These are phyloP conservation scores for Alces alces DNA, from an alignment of 2,113 vertebrate genomes.

Conservation along the genomic window DNA sequence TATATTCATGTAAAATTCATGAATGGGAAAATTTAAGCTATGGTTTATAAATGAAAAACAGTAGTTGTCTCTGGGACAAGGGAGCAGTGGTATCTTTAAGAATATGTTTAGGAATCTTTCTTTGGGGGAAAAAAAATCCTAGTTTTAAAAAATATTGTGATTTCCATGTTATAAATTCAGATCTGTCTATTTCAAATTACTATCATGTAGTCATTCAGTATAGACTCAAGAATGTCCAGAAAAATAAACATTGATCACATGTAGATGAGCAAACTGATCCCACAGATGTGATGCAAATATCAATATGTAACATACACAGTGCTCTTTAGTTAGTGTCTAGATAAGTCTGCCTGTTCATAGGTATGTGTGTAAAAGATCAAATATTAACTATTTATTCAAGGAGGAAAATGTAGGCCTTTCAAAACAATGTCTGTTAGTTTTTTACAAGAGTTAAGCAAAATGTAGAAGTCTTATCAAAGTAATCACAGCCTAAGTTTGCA, in stretches of 20 bases:
- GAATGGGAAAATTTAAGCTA: neutral
- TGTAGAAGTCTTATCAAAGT: neutral
- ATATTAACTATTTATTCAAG: neutral
- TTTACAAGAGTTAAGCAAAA: neutral
- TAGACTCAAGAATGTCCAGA: neutral
- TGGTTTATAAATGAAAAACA: neutral
- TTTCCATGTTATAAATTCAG: neutral
- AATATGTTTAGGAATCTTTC: neutral
- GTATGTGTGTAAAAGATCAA: neutral
- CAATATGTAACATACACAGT: neutral
- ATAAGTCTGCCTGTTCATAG: neutral
- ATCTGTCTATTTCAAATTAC: neutral
- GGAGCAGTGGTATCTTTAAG: neutral
- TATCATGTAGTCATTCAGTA: neutral
- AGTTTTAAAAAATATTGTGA: neutral
- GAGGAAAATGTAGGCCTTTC: neutral
- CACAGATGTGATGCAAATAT: neutral
- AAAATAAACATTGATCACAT: neutral
- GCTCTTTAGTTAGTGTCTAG: neutral
- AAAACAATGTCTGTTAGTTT: neutral
- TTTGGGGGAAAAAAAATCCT: neutral
- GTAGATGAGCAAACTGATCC: neutral
- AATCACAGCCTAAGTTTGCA: neutral
- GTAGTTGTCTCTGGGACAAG: neutral
- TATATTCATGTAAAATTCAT: neutral